phyloP scores from a whole-genome alignment of 1,140 invertebrate species.

The Drosophila cardini region DNA sequence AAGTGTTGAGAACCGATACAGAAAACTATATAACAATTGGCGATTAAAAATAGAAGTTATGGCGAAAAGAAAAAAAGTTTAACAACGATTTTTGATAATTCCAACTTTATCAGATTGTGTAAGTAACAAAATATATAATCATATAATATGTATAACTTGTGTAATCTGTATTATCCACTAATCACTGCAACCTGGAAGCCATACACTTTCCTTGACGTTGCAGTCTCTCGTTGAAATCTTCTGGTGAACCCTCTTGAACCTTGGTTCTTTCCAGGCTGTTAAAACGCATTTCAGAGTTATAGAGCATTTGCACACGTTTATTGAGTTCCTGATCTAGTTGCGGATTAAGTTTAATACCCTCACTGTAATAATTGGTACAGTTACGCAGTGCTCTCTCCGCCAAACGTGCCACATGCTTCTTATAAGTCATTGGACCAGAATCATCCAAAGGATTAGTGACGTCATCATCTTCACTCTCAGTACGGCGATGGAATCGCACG shows the following conservation, averaged over 20 bases:
- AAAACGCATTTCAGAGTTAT: slow-evolving; percentile 21
- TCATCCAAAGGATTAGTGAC: neutral
- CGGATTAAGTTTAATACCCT: neutral
- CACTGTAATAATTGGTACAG: slow-evolving; percentile 17
- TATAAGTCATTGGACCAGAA: neutral
- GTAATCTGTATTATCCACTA: neutral
- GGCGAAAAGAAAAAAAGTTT: too few species aligned
- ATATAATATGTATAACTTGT: slow-evolving; percentile 29
- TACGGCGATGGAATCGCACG: slow-evolving; percentile 51
- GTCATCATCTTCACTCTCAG: slow-evolving; percentile 19
- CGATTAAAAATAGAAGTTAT: too few species aligned
- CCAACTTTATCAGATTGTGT: neutral
- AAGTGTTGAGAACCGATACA: too few species aligned
- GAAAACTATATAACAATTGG: too few species aligned
- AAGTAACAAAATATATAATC: slow-evolving; percentile 11
- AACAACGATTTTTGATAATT: neutral
- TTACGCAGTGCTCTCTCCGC: slow-evolving; percentile 45
- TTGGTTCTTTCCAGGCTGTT: slow-evolving; percentile 9
- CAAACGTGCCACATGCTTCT: slow-evolving; percentile 45
- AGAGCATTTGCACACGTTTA: slow-evolving; percentile 1
- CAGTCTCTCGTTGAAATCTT: slow-evolving; percentile 41
- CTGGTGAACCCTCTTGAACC: slow-evolving; percentile 4
- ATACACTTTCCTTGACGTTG: slow-evolving; percentile 31
- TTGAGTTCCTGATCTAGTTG: neutral
- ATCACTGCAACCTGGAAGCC: slow-evolving; percentile 48